A percentile compares a stretch with the other conserved stretches of the same genome.
Conservation (phyloP, 2,888 invertebrate genomes). For the Ichneumoninae sp. region DNA sequence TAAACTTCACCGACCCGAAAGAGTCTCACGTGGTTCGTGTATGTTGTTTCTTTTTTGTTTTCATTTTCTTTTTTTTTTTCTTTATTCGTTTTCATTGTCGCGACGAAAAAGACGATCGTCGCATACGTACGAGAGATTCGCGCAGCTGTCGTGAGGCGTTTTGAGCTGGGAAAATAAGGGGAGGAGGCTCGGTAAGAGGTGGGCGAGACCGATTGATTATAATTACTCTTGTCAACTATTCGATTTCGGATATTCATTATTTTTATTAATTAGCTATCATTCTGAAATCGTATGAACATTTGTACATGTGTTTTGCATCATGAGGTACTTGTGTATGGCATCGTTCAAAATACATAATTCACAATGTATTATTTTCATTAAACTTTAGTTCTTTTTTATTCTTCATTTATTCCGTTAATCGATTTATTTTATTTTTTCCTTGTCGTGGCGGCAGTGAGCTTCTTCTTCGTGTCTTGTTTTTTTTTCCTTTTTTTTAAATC, state of each 20-base stretch:
- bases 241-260: slow-evolving; percentile 79
- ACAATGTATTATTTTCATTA: slow-evolving; percentile 69
- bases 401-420: slow-evolving; percentile 61
- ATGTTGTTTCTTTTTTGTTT: slow-evolving; percentile 61
- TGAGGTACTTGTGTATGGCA: slow-evolving; percentile 84
- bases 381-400: slow-evolving; percentile 35
- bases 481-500: slow-evolving; percentile 5
- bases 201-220: slow-evolving; percentile 55
- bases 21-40: slow-evolving; percentile 67
- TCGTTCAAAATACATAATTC: slow-evolving; percentile 81
- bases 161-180: slow-evolving; percentile 21
- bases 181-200: slow-evolving; percentile 21
- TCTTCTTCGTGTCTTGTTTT: slow-evolving; percentile 51
- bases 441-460: slow-evolving; percentile 70
- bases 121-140: slow-evolving; percentile 37
- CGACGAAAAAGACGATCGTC: slow-evolving; percentile 43
- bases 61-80: slow-evolving; percentile 20
- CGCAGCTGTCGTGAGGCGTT: slow-evolving; percentile 58
- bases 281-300: slow-evolving; percentile 84
- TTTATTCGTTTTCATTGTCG: slow-evolving; percentile 63
- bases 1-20: slow-evolving; percentile 68
- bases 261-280: slow-evolving; percentile 84
- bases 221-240: slow-evolving; percentile 32
- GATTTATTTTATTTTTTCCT: slow-evolving; percentile 28
- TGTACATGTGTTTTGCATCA: slow-evolving; percentile 84